A percentile compares a stretch with the other conserved stretches of the same genome.
Evolutionary conservation across 92 coral and sea anemone genomes (phyloP).

Genomic region (Zoanthus solanderi): DNA sequence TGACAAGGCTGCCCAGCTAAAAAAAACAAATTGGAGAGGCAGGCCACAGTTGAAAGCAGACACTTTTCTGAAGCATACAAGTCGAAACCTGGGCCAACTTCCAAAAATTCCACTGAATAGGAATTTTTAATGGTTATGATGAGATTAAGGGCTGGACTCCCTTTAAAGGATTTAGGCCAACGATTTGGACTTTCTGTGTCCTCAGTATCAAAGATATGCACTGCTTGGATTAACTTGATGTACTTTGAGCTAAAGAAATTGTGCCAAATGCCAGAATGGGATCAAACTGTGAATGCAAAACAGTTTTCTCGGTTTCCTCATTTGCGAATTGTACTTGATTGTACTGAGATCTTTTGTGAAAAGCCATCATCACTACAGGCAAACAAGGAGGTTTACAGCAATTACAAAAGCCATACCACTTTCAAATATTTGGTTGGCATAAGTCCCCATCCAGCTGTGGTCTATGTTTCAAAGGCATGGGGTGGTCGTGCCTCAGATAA

Average conservation of each 20-base stretch:
- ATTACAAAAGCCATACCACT: constrained; percentile 59
- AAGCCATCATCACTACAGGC: constrained; percentile 56
- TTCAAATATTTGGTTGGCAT: constrained; percentile 54
- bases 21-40: constrained; percentile 57
- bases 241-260: constrained; percentile 52
- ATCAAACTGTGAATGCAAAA: constrained; percentile 47
- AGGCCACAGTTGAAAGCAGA: constrained; percentile 30
- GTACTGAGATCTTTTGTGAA: constrained; percentile 55
- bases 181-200: constrained; percentile 53
- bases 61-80: constrained; percentile 54
- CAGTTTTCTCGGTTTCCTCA: constrained; percentile 59
- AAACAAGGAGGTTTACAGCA: constrained; percentile 54
- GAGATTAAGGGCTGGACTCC: constrained; percentile 53
- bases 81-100: constrained; percentile 57
- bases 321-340: constrained; percentile 57
- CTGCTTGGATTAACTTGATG: constrained; percentile 62
- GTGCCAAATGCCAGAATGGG: constrained; percentile 46
- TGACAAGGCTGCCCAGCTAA: constrained; percentile 42
- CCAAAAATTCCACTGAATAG: constrained; percentile 50
- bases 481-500: constrained; percentile 57
- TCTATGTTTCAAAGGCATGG: constrained; percentile 50
- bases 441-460: constrained; percentile 48
- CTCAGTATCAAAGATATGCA: constrained; percentile 48
- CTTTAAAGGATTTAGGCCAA: constrained; percentile 41
- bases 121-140: constrained; percentile 57